phyloP scores from a whole-genome alignment of 2,888 invertebrate genomes.

The Synanthedon vespiformis region DNA sequence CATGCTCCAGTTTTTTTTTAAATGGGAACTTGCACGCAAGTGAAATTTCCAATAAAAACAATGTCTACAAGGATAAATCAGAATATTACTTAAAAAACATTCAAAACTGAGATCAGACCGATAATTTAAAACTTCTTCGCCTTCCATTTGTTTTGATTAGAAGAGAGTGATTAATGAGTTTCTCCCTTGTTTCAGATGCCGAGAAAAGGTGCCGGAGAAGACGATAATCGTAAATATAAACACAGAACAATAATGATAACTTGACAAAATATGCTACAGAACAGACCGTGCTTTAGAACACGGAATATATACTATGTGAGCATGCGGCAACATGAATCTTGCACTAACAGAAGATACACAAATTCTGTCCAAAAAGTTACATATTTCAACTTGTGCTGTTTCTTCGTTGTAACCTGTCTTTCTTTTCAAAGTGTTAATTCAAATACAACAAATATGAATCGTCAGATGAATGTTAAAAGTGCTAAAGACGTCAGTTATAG shows the following conservation, averaged over 20 bases:
- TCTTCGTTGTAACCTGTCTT: slow-evolving; percentile 34
- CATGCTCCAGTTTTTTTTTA: too few species aligned
- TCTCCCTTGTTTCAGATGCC: slow-evolving; percentile 46
- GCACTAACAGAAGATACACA: slow-evolving; percentile 19
- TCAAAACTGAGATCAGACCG: too few species aligned
- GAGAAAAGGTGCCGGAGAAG: slow-evolving; percentile 14
- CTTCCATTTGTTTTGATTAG: background rate
- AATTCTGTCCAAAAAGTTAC: slow-evolving; percentile 24
- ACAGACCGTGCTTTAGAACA: slow-evolving; percentile 32
- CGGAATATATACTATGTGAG: slow-evolving; percentile 35
- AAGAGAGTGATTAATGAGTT: background rate
- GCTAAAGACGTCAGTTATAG: slow-evolving; percentile 18
- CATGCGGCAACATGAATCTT: slow-evolving; percentile 37
- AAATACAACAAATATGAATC: slow-evolving; percentile 57
- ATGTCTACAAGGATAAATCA: too few species aligned
- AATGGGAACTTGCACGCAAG: too few species aligned
- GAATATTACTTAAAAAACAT: too few species aligned
- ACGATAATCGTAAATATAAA: slow-evolving; percentile 19
- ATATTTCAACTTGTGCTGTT: slow-evolving; percentile 41
- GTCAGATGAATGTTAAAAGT: slow-evolving; percentile 27
- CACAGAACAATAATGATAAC: slow-evolving; percentile 41
- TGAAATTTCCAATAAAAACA: too few species aligned
- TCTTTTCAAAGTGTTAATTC: slow-evolving; percentile 47
- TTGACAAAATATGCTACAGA: slow-evolving; percentile 54
- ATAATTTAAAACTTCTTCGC: too few species aligned